Conservation (phyloP, 2,113 vertebrate species). For the Nanger granti region DNA sequence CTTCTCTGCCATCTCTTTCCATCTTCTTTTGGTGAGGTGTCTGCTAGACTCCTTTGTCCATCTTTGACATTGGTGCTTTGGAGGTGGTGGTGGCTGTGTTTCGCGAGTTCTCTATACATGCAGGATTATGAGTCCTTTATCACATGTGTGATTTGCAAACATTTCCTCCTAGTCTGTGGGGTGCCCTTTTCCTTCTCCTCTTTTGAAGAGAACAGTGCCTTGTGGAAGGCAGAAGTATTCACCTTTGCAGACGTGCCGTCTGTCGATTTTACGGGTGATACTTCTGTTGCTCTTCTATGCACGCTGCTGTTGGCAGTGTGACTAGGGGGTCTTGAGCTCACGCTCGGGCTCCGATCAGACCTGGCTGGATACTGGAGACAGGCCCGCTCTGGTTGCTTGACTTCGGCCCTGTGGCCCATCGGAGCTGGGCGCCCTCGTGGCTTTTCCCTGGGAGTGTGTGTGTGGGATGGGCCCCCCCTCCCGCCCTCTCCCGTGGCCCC, state of each 20-base stretch:
- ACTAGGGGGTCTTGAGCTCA: not conserved
- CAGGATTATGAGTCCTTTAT: not conserved
- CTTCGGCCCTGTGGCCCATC: rapidly evolving
- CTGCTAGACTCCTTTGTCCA: not conserved
- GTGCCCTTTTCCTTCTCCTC: not conserved
- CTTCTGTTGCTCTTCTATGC: not conserved
- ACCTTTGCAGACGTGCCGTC: rapidly evolving
- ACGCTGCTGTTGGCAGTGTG: rapidly evolving
- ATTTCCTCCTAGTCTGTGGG: too few species aligned
- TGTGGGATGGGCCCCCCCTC: not conserved
- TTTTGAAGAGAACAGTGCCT: not conserved
- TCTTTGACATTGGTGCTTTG: not conserved
- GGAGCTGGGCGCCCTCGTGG: not conserved
- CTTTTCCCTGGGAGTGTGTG: not conserved
- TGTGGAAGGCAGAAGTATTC: not conserved
- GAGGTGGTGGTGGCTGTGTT: not conserved
- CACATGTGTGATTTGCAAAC: not conserved
- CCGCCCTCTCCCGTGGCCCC: rapidly evolving
- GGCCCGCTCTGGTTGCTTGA: rapidly evolving
- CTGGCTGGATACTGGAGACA: not conserved
- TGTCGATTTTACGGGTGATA: rapidly evolving
- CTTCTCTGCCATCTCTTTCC: not conserved
- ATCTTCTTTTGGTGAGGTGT: not conserved
- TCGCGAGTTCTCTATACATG: not conserved
- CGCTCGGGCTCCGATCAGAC: rapidly evolving